Conservation (phyloP, 2,113 vertebrate genomes). For the Falco punctatus region DNA sequence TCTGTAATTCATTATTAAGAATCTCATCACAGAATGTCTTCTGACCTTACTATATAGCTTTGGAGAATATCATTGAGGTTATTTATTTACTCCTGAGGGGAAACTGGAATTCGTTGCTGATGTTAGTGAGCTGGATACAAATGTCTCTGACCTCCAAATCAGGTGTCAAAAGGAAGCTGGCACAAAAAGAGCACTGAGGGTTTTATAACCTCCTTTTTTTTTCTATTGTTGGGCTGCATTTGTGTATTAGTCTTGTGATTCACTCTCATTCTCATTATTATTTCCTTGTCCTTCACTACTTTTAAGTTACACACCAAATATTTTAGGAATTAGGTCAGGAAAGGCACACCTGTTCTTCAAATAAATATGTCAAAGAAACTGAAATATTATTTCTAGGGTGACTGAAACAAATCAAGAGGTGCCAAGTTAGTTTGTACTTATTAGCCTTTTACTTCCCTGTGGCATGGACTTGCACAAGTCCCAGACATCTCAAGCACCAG, state of each 20-base stretch:
- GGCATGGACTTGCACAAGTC: neutral
- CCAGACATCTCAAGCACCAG: neutral
- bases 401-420: neutral
- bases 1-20: neutral
- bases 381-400: neutral
- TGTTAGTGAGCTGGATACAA: neutral
- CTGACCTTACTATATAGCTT: neutral
- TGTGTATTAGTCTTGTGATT: neutral
- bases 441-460: neutral
- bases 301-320: neutral
- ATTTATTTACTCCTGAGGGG: neutral
- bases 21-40: neutral
- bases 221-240: neutral
- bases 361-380: neutral
- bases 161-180: neutral
- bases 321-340: neutral
- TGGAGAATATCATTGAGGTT: neutral
- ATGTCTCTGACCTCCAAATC: neutral
- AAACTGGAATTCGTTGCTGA: neutral
- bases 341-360: neutral
- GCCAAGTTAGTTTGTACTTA: neutral
- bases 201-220: neutral
- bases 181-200: neutral
- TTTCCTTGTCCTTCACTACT: slow-evolving; percentile 17
- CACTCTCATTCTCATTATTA: neutral